Base-by-base conservation (phyloP, 37 sponge, comb jelly and placozoan species). In the Crambe crambe region DNA sequence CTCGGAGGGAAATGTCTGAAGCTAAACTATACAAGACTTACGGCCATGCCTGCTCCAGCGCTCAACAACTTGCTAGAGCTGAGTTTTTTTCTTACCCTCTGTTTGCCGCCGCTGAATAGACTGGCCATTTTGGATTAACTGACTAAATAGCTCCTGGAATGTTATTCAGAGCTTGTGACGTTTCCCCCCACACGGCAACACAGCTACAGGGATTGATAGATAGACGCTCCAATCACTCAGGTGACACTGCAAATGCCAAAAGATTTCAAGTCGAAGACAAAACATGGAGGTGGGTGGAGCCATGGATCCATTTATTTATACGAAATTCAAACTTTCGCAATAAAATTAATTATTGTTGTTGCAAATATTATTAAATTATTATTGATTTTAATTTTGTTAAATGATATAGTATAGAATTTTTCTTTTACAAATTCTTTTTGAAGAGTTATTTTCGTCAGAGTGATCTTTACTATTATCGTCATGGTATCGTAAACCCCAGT, bases 21-120 rank as follows among this genome's bases (percentile, higher is more conserved):
- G n/a, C 15, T 29, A n/a, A 62, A 22, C 15, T 29, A 22, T 20
- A 62, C 63, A 30, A 30, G 26, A 62, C 71, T 70, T 70, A 70
- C 71, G 39, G 71, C 35, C 4, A 62, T 22, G 17, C 63, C 63
- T 4, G 51, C 6, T 47, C 66, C 66, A 65, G 31, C 34, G 66
- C 66, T 65, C 43, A 70, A 70, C 71, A 70, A 70, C 23, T 4
- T 20, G 43, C 12, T 70, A 5, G n/a, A 21, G 1, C 37, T 29
- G 23, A 1, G 23, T 12, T 35, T 2, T 40, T 40, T 70, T n/a
- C 71, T 70, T 70, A 70, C 71, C 71, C 71, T 70, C 43, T 70
- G 71, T 35, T 70, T 70, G 2, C 37, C 42, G 20, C 43, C 42
- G 43, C 23, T 23, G 71, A 70, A 70, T 25, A 70, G 3, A 26